Percentiles rank a stretch among this genome's conserved stretches.
These are phyloP conservation scores for Mycetomoellerius zeteki DNA, from an alignment of 1,140 invertebrate genomes.

Conservation along the genomic window DNA sequence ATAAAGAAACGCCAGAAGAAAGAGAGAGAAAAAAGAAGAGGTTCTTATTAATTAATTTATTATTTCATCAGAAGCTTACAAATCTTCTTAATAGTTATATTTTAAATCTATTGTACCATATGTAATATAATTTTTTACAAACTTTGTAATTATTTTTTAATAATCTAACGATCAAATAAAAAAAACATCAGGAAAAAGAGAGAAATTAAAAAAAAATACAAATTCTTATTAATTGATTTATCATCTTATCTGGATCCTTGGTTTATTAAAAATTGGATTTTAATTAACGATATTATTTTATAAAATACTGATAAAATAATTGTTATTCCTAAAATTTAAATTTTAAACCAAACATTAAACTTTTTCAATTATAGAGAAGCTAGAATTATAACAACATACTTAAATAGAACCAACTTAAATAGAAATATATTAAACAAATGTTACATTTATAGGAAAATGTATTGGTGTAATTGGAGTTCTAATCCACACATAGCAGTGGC, in stretches of 20 bases:
- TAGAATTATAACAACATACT: neutral
- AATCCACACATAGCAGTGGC: conserved; percentile 91
- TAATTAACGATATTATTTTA: too few species aligned
- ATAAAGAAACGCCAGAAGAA: neutral
- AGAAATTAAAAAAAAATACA: neutral
- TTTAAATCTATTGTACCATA: neutral
- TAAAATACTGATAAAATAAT: too few species aligned
- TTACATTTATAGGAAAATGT: conserved; percentile 89
- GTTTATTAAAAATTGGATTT: too few species aligned
- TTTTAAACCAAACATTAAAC: too few species aligned
- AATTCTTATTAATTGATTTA: conserved; percentile 14
- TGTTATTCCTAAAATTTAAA: too few species aligned
- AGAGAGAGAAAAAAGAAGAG: neutral
- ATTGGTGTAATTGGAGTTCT: conserved; percentile 94
- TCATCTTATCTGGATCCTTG: neutral
- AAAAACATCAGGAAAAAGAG: too few species aligned
- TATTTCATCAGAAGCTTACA: neutral
- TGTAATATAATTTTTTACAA: too few species aligned
- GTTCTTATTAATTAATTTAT: conserved; percentile 6
- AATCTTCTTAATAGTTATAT: neutral
- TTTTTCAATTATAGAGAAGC: too few species aligned
- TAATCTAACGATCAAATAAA: too few species aligned
- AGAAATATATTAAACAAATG: neutral
- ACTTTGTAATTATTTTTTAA: too few species aligned
- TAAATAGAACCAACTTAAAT: conserved; percentile 37